A percentile compares a stretch with the other conserved stretches of the same genome.
These are phyloP conservation scores for Bombylius discolor DNA, from an alignment of 2,888 invertebrate species.

Conservation along the genomic window DNA sequence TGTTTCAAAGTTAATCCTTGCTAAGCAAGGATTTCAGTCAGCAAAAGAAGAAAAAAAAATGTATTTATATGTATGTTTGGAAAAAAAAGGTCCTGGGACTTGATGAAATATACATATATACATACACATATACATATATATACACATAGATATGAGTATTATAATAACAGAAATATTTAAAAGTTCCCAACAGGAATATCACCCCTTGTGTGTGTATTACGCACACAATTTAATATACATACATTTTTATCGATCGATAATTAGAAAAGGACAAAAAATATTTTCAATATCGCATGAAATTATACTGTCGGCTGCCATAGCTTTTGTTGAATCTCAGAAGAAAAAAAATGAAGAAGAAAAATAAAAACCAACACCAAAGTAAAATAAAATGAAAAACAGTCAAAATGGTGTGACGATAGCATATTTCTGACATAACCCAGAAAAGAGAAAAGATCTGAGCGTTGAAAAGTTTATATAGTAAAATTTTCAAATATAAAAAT, in stretches of 20 bases:
- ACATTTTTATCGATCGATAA: constrained; percentile 2
- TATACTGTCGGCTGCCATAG: not conserved
- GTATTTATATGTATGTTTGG: too few relatives aligned
- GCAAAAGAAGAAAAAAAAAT: not conserved
- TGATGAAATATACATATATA: not conserved
- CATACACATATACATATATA: not conserved
- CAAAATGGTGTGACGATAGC: not conserved
- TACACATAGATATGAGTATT: not conserved
- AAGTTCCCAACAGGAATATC: constrained; percentile 3
- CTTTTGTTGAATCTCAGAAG: not conserved
- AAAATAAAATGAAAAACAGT: too few relatives aligned
- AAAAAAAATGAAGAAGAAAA: not conserved
- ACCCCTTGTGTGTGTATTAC: not conserved
- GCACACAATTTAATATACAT: not conserved
- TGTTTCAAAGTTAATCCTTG: constrained; percentile 8
- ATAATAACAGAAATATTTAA: not conserved
- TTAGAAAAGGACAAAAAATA: constrained; percentile 2
- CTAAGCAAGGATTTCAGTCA: constrained; percentile 7
- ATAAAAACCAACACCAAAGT: too few relatives aligned
- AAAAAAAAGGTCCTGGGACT: constrained; percentile 6
- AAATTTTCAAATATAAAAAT: not conserved
- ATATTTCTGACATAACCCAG: not conserved
- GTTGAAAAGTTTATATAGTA: not conserved
- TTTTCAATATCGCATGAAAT: not conserved
- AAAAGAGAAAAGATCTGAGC: not conserved